Evolutionary conservation across 2,888 invertebrate species (phyloP).

Genomic region (Acleris holmiana): DNA sequence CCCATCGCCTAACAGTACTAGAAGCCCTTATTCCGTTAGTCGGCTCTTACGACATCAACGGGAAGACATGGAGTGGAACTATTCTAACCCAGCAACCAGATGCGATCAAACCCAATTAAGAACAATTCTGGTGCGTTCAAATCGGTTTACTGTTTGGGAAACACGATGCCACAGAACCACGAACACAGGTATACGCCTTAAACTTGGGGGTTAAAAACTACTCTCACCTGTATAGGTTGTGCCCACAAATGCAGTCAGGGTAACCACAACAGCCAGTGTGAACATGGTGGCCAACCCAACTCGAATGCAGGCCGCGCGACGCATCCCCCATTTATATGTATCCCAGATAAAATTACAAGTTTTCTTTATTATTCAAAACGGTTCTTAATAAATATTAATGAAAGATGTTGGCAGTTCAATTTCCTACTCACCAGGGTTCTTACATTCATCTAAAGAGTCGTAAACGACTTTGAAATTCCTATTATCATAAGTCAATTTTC

Average conservation of each 20-base stretch:
- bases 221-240: conserved; percentile 50
- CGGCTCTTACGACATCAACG: too few relatives aligned
- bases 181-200: too few relatives aligned
- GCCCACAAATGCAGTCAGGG: conserved; percentile 44
- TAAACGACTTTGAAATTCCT: neutral
- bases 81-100: too few relatives aligned
- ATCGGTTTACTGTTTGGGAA: too few relatives aligned
- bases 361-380: conserved; percentile 58
- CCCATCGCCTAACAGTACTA: too few relatives aligned
- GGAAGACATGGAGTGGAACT: too few relatives aligned
- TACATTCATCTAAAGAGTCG: neutral
- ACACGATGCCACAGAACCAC: too few relatives aligned
- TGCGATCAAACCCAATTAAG: too few relatives aligned
- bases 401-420: conserved; percentile 54
- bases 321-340: conserved; percentile 62
- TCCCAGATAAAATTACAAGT: conserved; percentile 60
- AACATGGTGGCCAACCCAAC: conserved; percentile 57
- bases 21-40: too few relatives aligned
- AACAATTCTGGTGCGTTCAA: too few relatives aligned
- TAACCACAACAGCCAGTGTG: conserved; percentile 46
- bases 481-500: neutral
- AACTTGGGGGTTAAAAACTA: too few relatives aligned
- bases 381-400: conserved; percentile 64
- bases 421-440: conserved; percentile 43
- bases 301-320: conserved; percentile 59